Conservation (phyloP, 2,888 invertebrate species). For the Allacma fusca region DNA sequence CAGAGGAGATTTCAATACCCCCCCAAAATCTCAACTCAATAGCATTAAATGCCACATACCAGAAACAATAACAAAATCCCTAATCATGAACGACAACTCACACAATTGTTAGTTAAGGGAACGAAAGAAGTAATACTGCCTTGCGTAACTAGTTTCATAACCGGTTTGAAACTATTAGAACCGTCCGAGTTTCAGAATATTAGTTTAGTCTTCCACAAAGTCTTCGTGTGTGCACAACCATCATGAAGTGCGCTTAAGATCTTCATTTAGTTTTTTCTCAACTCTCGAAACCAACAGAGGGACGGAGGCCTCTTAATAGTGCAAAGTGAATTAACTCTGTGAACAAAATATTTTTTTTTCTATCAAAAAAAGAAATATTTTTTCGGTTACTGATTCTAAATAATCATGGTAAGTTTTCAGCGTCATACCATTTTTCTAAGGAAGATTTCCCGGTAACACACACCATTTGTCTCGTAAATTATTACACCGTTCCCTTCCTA, state of each 20-base stretch:
- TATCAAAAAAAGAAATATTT: neutral
- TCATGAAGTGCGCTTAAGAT: constrained; percentile 31
- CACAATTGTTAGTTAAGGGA: neutral
- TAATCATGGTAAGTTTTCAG: too few species aligned
- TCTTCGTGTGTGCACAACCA: constrained; percentile 38
- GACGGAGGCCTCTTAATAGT: neutral
- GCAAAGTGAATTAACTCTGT: too few species aligned
- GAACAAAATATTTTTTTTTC: neutral
- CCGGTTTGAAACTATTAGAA: constrained; percentile 42
- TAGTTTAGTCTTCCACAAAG: constrained; percentile 35
- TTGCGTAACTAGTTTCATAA: constrained; percentile 46
- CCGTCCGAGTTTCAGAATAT: constrained; percentile 19
- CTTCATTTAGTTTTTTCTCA: constrained; percentile 7
- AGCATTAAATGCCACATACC: too few species aligned
- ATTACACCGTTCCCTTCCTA: too few species aligned
- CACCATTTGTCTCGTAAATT: too few species aligned
- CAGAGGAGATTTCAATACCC: neutral
- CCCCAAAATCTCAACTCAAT: too few species aligned
- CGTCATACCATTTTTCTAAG: too few species aligned
- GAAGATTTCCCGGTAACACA: too few species aligned
- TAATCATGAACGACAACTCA: too few species aligned
- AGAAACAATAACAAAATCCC: too few species aligned
- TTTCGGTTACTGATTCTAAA: too few species aligned
- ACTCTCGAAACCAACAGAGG: neutral
- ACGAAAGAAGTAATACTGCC: constrained; percentile 29